Conservation (phyloP, 2,888 invertebrate genomes). For the Drosophila diplacantha region DNA sequence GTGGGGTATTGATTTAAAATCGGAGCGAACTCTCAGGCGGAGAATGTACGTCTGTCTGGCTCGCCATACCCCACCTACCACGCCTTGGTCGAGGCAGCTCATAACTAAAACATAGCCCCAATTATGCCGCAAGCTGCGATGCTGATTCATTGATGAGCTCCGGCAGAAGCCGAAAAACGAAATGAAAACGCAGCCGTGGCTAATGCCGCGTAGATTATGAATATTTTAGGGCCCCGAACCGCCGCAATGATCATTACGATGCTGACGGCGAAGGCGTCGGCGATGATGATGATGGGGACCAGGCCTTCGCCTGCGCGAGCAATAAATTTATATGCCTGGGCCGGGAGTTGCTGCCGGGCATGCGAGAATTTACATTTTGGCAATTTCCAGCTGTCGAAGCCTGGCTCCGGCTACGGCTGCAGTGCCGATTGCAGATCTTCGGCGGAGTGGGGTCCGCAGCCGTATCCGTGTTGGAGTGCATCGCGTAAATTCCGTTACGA, state of each 20-base stretch:
- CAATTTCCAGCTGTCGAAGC: slow-evolving; percentile 72
- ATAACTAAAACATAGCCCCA: slow-evolving; percentile 44
- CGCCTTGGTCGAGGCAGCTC: slow-evolving; percentile 7
- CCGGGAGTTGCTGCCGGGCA: slow-evolving; percentile 32
- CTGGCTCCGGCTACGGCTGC: slow-evolving; percentile 24
- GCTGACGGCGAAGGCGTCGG: slow-evolving; percentile 15
- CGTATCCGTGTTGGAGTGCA: slow-evolving; percentile 13
- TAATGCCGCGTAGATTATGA: slow-evolving; percentile 65
- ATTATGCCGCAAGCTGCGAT: slow-evolving; percentile 32
- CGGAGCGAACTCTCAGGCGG: neutral
- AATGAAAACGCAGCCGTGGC: slow-evolving; percentile 46
- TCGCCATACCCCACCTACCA: neutral
- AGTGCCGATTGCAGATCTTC: slow-evolving; percentile 55
- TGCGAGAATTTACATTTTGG: slow-evolving; percentile 74
- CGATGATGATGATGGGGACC: slow-evolving; percentile 17
- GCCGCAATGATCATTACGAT: slow-evolving; percentile 32
- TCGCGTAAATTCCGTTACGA: slow-evolving; percentile 61
- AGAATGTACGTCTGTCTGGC: neutral
- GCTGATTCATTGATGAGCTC: slow-evolving; percentile 35
- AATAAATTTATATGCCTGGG: slow-evolving; percentile 63
- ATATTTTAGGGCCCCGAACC: slow-evolving; percentile 53
- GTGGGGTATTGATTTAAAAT: slow-evolving; percentile 33
- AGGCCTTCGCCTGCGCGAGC: slow-evolving; percentile 53
- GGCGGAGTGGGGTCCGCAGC: slow-evolving; percentile 20
- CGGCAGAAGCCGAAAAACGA: slow-evolving; percentile 32